Evolutionary conservation across 92 coral and sea anemone species (phyloP), one percentile per base, ranked within the genome.

Genomic region (Plumapathes pennacea): DNA sequence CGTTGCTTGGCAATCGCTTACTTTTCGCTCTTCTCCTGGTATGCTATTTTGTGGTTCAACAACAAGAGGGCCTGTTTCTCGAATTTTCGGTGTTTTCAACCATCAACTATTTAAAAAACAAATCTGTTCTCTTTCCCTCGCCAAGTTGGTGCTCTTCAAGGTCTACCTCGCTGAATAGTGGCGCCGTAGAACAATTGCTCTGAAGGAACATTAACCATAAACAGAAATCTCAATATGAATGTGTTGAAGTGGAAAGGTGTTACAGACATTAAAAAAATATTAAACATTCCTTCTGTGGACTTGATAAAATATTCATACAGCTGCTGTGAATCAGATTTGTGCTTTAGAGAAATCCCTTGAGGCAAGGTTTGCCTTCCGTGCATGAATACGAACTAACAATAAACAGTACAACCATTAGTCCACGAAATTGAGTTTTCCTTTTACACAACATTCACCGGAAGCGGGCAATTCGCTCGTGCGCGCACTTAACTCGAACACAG

Each of bases 291-390:
- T 67, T 66, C 77, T 67, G 72, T 60, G 68, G 61, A 48, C 77
- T 49, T 64, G 64, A 55, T 81, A 81, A 81, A 73, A 81, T 74
- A 81, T 81, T 67, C 88, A 81, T 49, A 32, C 88, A 81, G 82
- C 88, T 81, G 88, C 36, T 42, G 18, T 23, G 52, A 26, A 20
- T 34, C 50, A 52, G 62, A 65, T 81, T 39, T 44, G 50, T 53
- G 62, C 52, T 81, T 29, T 54, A 25, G 55, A 52, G 60, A 52
- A 37, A 57, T 72, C 88, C 70, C 70, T 70, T 18, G 74, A 74
- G 77, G 82, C 64, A 49, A 37, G 51, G 33, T 63, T 47, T 65
- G 39, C 50, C 4, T 32, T 17, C 7, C 27, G 21, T 50, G 60
- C 53, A 31, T 65, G 54, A 38, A 33, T 65, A 36, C 4, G 31